Evolutionary conservation across 2,888 invertebrate genomes (phyloP).

Genomic region (Formica aserva): DNA sequence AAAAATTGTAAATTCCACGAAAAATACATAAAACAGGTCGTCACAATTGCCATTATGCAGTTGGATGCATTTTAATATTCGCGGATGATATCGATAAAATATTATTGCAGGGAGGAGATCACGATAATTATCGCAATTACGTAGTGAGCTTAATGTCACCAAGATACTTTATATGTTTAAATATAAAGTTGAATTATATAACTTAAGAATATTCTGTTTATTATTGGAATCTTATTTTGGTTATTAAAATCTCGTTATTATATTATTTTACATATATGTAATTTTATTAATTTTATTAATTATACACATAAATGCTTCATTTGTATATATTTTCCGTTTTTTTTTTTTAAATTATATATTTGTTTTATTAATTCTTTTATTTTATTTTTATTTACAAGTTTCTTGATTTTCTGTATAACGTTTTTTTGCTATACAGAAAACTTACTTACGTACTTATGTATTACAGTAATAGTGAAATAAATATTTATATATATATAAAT

Average conservation of each 20-base stretch:
- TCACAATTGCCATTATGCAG: neutral
- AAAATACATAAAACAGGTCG: conserved; percentile 3
- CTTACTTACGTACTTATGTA: neutral
- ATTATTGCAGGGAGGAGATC: neutral
- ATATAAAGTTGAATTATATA: neutral
- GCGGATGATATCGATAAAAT: neutral
- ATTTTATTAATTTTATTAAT: neutral
- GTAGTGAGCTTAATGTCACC: neutral
- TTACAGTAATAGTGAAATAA: neutral
- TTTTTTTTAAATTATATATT: neutral
- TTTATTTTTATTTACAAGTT: neutral
- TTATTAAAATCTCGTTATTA: neutral
- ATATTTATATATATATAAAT: neutral
- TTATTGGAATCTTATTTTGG: neutral
- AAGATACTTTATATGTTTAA: neutral
- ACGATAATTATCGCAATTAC: neutral
- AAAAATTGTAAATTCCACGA: conserved; percentile 22
- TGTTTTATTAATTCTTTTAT: neutral
- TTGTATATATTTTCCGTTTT: neutral
- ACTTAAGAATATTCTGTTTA: neutral
- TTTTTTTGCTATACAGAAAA: neutral
- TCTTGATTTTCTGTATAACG: neutral
- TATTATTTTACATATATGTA: neutral
- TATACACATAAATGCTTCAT: no score
- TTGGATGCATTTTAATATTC: neutral